Conservation (phyloP, 1,140 invertebrate genomes). For the Drosophila serrata region DNA sequence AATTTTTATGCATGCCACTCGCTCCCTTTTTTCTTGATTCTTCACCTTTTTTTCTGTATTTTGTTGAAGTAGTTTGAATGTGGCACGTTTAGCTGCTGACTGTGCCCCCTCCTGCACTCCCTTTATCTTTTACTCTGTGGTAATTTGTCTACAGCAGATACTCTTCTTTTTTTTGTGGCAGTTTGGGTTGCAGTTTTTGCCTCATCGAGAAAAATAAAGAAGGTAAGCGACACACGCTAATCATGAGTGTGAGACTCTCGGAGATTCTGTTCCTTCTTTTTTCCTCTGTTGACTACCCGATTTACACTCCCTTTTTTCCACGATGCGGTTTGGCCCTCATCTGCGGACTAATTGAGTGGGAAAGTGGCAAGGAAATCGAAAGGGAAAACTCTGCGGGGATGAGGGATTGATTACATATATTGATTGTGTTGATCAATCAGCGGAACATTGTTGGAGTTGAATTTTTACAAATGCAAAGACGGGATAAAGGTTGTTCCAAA, state of each 20-base stretch:
- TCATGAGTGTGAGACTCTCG: conserved; percentile 50
- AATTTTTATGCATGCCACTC: conserved; percentile 76
- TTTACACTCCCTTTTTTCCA: conserved; percentile 4
- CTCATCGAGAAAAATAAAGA: conserved; percentile 25
- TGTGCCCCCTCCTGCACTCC: conserved; percentile 9
- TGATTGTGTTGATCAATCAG: conserved; percentile 34
- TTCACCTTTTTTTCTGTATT: conserved; percentile 37
- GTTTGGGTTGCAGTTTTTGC: conserved; percentile 30
- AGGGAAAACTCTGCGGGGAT: conserved; percentile 42
- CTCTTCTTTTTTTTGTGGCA: conserved; percentile 26
- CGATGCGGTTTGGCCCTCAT: conserved; percentile 40
- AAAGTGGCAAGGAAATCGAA: conserved; percentile 47
- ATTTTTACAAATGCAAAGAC: conserved; percentile 7
- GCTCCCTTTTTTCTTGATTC: conserved; percentile 40
- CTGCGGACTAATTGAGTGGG: conserved; percentile 60
- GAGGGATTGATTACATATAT: conserved; percentile 22
- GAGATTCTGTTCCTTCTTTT: conserved; percentile 25
- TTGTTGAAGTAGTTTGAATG: conserved; percentile 75
- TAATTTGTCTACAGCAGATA: conserved; percentile 73
- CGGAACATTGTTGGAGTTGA: conserved; percentile 11
- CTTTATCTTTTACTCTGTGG: conserved; percentile 28
- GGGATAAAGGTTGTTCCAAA: background rate
- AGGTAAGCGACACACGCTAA: conserved; percentile 65
- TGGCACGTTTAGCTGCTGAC: conserved; percentile 66
- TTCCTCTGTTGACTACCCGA: background rate